A percentile compares a stretch with the other conserved stretches of the same genome.
phyloP scores from a whole-genome alignment of 2,888 invertebrate species.

The Mylabris sibirica region DNA sequence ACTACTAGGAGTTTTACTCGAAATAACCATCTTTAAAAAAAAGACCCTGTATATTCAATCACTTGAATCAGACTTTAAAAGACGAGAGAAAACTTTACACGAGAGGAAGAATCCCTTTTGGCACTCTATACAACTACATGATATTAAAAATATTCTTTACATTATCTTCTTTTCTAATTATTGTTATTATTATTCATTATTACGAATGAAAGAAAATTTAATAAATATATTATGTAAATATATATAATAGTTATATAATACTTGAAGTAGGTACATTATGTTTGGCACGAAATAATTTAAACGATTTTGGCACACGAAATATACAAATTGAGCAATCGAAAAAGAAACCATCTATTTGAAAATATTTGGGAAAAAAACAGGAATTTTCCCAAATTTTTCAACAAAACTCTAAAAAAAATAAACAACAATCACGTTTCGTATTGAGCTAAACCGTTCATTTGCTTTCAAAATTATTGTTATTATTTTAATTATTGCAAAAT shows the following conservation, averaged over 20 bases:
- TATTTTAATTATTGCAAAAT: conserved; percentile 6
- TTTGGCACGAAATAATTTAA: conserved; percentile 31
- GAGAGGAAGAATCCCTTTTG: conserved; percentile 32
- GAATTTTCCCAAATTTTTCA: not conserved
- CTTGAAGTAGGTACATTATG: conserved; percentile 26
- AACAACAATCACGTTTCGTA: not conserved
- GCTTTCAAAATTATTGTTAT: not conserved
- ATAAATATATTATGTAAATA: not conserved
- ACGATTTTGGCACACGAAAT: conserved; percentile 35
- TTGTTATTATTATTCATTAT: conserved; percentile 6
- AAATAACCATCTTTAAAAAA: no score
- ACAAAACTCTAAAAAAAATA: not conserved
- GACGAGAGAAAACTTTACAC: conserved; percentile 41
- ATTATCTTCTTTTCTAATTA: conserved; percentile 26
- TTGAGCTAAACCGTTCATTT: not conserved
- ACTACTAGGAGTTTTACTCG: no score
- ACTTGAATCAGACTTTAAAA: conserved; percentile 44
- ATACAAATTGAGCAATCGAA: conserved; percentile 14
- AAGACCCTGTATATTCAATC: conserved; percentile 37
- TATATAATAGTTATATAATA: conserved; percentile 6
- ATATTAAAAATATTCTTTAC: conserved; percentile 49
- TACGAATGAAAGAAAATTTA: conserved; percentile 1
- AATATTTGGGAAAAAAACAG: not conserved
- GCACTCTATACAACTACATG: conserved; percentile 34
- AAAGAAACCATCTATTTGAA: conserved; percentile 8